phyloP scores from a whole-genome alignment of 2,888 invertebrate genomes.

The Lysandra coridon region DNA sequence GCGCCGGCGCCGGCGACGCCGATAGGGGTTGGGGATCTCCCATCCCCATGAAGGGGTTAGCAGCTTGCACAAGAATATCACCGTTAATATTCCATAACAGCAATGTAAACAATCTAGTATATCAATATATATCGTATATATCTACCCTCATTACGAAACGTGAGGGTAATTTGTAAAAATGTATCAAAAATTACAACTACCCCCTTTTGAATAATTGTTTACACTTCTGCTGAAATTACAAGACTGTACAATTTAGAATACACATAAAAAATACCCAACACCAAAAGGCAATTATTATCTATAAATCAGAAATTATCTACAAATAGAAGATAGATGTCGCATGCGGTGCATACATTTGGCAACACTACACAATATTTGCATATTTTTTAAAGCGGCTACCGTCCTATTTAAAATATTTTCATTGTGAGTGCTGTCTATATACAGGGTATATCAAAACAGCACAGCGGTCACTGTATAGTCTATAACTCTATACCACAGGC shows the following conservation, averaged over 20 bases:
- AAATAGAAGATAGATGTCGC: slow-evolving; percentile 10
- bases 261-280: slow-evolving; percentile 24
- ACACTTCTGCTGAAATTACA: neutral
- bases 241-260: neutral
- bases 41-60: slow-evolving; percentile 85
- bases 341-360: slow-evolving; percentile 6
- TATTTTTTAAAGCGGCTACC: neutral
- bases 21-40: slow-evolving; percentile 74
- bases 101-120: slow-evolving; percentile 6
- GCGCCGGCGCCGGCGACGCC: slow-evolving; percentile 59
- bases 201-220: neutral
- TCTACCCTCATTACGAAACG: slow-evolving; percentile 33
- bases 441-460: too few species aligned
- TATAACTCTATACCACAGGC: too few species aligned
- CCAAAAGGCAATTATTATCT: slow-evolving; percentile 17
- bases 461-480: too few species aligned
- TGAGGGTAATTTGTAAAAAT: neutral
- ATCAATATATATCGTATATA: neutral
- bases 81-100: slow-evolving; percentile 35
- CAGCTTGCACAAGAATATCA: slow-evolving; percentile 70
- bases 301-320: slow-evolving; percentile 10
- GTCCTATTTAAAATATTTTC: too few species aligned
- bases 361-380: slow-evolving; percentile 17
- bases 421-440: too few species aligned
- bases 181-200: neutral